Evolutionary conservation across 2,888 invertebrate species (phyloP).

Genomic region (Watsonalla cultraria): DNA sequence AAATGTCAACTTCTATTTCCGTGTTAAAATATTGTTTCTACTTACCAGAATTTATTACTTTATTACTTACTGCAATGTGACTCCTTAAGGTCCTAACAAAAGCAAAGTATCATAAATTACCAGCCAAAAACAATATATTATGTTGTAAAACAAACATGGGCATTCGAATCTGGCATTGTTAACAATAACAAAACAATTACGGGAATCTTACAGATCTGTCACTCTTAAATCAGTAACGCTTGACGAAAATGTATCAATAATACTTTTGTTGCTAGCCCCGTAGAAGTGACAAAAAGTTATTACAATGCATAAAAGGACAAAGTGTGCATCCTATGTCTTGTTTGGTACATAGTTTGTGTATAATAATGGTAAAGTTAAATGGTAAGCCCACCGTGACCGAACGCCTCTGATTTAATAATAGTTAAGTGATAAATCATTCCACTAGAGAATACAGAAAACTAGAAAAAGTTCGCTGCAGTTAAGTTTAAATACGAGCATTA

Average conservation of each 20-base stretch:
- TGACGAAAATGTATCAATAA: conserved; percentile 36
- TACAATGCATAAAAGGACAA: conserved; percentile 37
- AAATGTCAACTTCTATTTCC: neutral
- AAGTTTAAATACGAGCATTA: no score
- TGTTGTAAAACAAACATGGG: conserved; percentile 5
- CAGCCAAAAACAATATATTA: conserved; percentile 1
- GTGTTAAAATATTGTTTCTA: neutral
- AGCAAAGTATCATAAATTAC: conserved; percentile 4
- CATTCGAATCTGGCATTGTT: conserved; percentile 2
- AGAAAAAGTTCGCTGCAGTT: neutral
- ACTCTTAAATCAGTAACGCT: conserved; percentile 43
- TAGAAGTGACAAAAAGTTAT: conserved; percentile 24
- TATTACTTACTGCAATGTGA: neutral
- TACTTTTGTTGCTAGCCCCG: conserved; percentile 27
- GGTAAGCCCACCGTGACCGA: conserved; percentile 61
- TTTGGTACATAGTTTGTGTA: conserved; percentile 56
- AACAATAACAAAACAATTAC: conserved; percentile 28
- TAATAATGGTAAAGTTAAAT: conserved; percentile 43
- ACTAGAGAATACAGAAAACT: conserved; percentile 11
- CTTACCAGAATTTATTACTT: neutral
- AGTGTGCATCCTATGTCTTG: conserved; percentile 58
- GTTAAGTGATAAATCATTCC: conserved; percentile 22
- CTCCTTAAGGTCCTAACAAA: neutral
- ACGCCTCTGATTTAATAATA: conserved; percentile 10
- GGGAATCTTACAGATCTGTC: conserved; percentile 44